Evolutionary conservation across 1,140 invertebrate species (phyloP).

Genomic region (Pristionchus pacificus): DNA sequence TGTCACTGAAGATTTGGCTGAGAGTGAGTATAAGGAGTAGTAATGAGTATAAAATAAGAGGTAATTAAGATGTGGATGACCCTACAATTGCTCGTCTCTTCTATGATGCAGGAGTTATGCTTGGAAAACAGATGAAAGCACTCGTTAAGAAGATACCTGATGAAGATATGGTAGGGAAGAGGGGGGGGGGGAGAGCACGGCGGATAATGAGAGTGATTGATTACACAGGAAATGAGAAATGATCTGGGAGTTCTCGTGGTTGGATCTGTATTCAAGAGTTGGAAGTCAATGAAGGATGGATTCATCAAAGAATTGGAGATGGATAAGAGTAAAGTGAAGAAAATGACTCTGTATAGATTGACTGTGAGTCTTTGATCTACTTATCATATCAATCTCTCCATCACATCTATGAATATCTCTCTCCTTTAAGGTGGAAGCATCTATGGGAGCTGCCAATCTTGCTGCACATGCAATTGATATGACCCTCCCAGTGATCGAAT

Average conservation of each 20-base stretch:
- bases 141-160: constrained; percentile 67
- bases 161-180: constrained; percentile 61
- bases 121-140: constrained; percentile 73
- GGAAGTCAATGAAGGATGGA: constrained; percentile 73
- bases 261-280: constrained; percentile 92
- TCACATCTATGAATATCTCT: constrained; percentile 11
- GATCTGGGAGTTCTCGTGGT: constrained; percentile 81
- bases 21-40: constrained; percentile 23
- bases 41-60: constrained; percentile 1
- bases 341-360: background rate
- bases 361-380: constrained; percentile 30
- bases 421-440: constrained; percentile 3
- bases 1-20: constrained; percentile 39
- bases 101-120: constrained; percentile 69
- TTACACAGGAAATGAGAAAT: constrained; percentile 58
- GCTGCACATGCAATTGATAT: constrained; percentile 1
- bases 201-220: constrained; percentile 3
- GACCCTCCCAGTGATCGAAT: background rate
- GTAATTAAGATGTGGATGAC: constrained; percentile 12
- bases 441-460: constrained; percentile 26
- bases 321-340: background rate
- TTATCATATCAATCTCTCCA: constrained; percentile 9
- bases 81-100: constrained; percentile 61
- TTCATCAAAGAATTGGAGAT: constrained; percentile 21
- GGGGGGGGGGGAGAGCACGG: background rate